phyloP scores from a whole-genome alignment of 2,113 vertebrate genomes.

The Steatornis caripensis region DNA sequence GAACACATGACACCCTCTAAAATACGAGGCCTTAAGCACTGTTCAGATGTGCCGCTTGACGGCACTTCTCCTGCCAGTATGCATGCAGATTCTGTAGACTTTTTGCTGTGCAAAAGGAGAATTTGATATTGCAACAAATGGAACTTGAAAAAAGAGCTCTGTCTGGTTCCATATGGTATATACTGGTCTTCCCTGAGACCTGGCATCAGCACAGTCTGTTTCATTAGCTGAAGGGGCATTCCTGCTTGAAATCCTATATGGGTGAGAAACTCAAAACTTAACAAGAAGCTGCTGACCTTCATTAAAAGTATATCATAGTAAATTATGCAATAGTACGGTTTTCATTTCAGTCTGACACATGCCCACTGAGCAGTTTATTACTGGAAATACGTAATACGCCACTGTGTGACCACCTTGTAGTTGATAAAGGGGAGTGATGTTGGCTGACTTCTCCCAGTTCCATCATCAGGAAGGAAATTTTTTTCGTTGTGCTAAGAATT shows the following conservation, averaged over 20 bases:
- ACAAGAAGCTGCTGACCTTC: background rate
- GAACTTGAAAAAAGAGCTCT: background rate
- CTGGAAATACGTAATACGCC: background rate
- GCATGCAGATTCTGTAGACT: background rate
- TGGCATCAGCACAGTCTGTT: background rate
- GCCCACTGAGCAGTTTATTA: background rate
- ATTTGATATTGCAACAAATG: background rate
- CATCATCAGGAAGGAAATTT: background rate
- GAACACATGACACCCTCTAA: background rate
- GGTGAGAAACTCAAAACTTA: conserved; percentile 9
- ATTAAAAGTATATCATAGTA: background rate
- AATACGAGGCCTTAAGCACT: background rate
- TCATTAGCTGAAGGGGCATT: background rate
- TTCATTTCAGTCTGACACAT: background rate
- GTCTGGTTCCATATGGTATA: background rate
- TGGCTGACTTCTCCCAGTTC: background rate
- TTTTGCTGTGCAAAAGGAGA: background rate
- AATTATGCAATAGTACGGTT: background rate
- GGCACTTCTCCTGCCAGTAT: background rate
- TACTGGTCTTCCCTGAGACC: background rate
- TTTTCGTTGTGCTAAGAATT: background rate
- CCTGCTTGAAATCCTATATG: background rate
- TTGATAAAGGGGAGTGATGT: background rate
- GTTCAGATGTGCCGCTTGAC: background rate
- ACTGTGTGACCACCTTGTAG: background rate